Evolutionary conservation across 2,888 invertebrate genomes (phyloP).

Genomic region (Cenopis cana): DNA sequence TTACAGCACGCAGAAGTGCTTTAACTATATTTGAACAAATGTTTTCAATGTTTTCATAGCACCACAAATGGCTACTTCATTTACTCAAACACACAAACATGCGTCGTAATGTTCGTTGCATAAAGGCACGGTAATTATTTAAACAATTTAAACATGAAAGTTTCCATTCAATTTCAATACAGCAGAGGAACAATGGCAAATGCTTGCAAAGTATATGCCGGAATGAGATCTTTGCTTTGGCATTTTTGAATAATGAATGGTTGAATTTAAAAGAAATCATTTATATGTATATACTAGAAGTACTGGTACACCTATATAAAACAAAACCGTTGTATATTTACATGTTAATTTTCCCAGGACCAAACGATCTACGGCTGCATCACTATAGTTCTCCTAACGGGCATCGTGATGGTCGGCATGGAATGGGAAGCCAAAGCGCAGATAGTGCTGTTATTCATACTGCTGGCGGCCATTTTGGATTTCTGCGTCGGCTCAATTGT

Average conservation of each 20-base stretch:
- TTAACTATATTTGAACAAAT: neutral
- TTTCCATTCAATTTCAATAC: neutral
- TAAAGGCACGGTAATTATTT: neutral
- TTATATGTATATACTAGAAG: too few relatives aligned
- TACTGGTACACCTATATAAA: too few relatives aligned
- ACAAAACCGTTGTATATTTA: too few relatives aligned
- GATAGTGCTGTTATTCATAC: slow-evolving; percentile 91
- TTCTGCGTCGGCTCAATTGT: slow-evolving; percentile 95
- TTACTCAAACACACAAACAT: neutral
- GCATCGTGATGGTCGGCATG: slow-evolving; percentile 97
- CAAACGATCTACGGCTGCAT: slow-evolving; percentile 94
- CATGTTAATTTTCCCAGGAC: slow-evolving; percentile 84
- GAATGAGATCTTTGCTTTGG: neutral
- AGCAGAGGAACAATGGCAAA: neutral
- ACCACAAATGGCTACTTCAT: neutral
- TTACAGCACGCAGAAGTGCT: neutral
- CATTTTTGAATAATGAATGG: neutral
- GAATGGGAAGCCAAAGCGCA: slow-evolving; percentile 99
- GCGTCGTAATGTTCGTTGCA: neutral
- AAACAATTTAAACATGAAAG: neutral
- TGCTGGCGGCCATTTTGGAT: slow-evolving; percentile 94
- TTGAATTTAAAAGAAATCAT: too few relatives aligned
- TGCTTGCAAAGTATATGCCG: neutral
- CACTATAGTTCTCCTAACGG: slow-evolving; percentile 92
- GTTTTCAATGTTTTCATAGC: neutral